Evolutionary conservation across 2,797 vertebrate species (phyloP).

Genomic region (Danio kyathit): DNA sequence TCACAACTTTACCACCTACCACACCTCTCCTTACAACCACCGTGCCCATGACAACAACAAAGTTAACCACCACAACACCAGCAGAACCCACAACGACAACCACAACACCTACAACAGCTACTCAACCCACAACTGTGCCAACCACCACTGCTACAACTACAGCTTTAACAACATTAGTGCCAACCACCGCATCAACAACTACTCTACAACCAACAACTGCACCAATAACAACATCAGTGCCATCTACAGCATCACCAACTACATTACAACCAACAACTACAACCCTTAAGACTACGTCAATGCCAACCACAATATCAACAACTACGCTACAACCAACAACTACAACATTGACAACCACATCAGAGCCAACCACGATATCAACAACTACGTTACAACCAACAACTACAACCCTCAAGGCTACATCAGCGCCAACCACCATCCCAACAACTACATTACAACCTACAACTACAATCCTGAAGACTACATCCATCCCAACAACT

Average conservation of each 20-base stretch:
- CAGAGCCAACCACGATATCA: not conserved
- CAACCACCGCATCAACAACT: constrained; percentile 27
- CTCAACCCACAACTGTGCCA: not conserved
- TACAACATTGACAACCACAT: not conserved
- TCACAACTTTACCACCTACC: constrained; percentile 23
- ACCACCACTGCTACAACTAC: not conserved
- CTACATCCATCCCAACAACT: not conserved
- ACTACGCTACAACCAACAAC: not conserved
- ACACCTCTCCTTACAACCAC: constrained; percentile 36
- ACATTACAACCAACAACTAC: not conserved
- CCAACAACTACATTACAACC: not conserved
- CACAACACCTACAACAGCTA: not conserved
- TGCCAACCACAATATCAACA: constrained; percentile 3
- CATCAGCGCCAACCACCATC: not conserved
- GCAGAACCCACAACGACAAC: not conserved
- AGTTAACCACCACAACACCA: not conserved
- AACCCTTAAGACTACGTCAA: not conserved
- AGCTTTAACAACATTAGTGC: constrained; percentile 17
- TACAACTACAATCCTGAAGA: accelerated
- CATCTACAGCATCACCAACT: constrained; percentile 22
- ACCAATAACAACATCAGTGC: not conserved
- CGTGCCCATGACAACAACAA: not conserved
- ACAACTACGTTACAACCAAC: constrained; percentile 8
- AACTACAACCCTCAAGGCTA: not conserved
- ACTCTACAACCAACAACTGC: not conserved